A percentile compares a stretch with the other conserved stretches of the same genome.
Evolutionary conservation across 1,140 invertebrate genomes (phyloP).

Genomic region (Homalodisca vitripennis): DNA sequence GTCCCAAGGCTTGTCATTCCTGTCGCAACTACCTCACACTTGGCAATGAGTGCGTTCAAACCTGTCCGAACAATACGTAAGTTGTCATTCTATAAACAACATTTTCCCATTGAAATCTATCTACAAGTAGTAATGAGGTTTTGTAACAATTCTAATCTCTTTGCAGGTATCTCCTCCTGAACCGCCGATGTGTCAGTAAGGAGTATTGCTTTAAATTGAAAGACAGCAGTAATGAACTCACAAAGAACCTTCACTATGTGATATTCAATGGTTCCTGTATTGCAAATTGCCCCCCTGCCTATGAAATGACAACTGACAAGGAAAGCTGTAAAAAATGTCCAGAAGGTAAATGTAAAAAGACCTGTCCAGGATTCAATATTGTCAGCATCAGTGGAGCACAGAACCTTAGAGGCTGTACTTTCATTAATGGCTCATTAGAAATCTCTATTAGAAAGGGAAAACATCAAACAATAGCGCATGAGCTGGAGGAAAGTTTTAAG

Average conservation of each 20-base stretch:
- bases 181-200: constrained; percentile 70
- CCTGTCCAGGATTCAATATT: constrained; percentile 65
- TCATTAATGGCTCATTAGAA: constrained; percentile 72
- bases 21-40: constrained; percentile 35
- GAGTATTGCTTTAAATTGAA: constrained; percentile 64
- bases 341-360: constrained; percentile 56
- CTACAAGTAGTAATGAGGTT: background rate
- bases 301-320: constrained; percentile 38
- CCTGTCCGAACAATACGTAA: constrained; percentile 39
- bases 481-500: constrained; percentile 71
- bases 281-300: constrained; percentile 72
- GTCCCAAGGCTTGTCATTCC: constrained; percentile 34
- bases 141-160: constrained; percentile 22
- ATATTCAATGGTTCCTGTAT: constrained; percentile 65
- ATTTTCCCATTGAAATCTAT: background rate
- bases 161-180: constrained; percentile 56
- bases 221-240: constrained; percentile 41
- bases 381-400: constrained; percentile 72
- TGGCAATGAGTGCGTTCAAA: constrained; percentile 35
- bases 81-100: background rate
- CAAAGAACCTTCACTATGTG: constrained; percentile 28
- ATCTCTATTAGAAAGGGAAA: constrained; percentile 68
- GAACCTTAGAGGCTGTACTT: constrained; percentile 77
- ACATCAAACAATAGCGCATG: constrained; percentile 52
- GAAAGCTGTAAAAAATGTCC: constrained; percentile 23